Percentiles rank a stretch among this genome's conserved stretches.
phyloP scores from a whole-genome alignment of 2,888 invertebrate species.

The Cacoxenus indagator region DNA sequence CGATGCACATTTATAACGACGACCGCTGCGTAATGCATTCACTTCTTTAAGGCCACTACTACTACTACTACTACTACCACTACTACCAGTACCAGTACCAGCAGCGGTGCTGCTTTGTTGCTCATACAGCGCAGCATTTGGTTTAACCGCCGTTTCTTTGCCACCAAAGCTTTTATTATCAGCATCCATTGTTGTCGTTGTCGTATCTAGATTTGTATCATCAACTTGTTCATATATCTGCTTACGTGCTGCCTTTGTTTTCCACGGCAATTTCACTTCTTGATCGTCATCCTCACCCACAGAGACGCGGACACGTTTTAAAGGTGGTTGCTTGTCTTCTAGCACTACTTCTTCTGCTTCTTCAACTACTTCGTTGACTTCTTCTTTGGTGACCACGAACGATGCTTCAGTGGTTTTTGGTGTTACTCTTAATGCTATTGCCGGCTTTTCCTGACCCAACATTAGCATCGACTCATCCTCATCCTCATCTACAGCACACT shows the following conservation, averaged over 20 bases:
- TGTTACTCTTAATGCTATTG: too few species aligned
- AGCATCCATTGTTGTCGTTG: not conserved
- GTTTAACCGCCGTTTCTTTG: not conserved
- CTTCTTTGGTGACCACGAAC: too few species aligned
- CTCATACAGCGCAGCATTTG: not conserved
- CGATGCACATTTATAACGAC: conserved; percentile 1
- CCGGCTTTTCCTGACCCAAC: not conserved
- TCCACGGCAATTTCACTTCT: conserved; percentile 46
- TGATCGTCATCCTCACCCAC: not conserved
- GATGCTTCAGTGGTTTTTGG: too few species aligned
- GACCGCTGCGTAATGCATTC: conserved; percentile 7
- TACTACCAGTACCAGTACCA: not conserved
- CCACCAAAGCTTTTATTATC: not conserved
- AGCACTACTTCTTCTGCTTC: not conserved
- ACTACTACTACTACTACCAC: not conserved
- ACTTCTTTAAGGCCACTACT: not conserved
- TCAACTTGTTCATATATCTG: conserved; percentile 37
- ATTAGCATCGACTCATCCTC: not conserved
- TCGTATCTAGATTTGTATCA: not conserved
- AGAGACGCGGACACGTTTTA: conserved; percentile 3
- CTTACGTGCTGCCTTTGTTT: conserved; percentile 58
- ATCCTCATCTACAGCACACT: not conserved
- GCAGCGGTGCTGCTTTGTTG: not conserved
- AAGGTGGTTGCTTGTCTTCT: not conserved
- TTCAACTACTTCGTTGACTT: too few species aligned